Evolutionary conservation across 2,888 invertebrate genomes (phyloP), one percentile per base, ranked within the genome.

Genomic region (Apamea monoglypha): DNA sequence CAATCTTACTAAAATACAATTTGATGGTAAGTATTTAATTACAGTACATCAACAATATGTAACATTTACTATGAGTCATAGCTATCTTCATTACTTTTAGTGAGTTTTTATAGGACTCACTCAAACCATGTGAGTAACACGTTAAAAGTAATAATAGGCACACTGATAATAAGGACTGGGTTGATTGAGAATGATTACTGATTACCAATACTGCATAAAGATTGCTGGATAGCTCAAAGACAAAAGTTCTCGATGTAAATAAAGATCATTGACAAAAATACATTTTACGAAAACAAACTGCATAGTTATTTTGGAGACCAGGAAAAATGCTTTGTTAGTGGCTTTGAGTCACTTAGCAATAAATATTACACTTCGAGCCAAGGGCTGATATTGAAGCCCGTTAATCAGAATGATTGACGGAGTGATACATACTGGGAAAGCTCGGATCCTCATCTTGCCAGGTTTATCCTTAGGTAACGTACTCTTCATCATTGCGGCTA

Each of bases 391-490:
- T n/a, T 69, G 32, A 50, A 40, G 73, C 56, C 69, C 50, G 68
- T 50, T 67, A 68, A 75, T 47, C 80, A 66, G 63, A 88, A 76
- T 72, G 50, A 61, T 81, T 75, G 44, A 66, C 66, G 70, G 8
- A 50, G 18, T 44, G 66, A 63, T 82, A 98, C 99, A 99, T 97
- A 99, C 99, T 95, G 99, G 99, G 97, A 99, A 99, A 91, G 99
- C 99, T 96, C 99, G 98, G 94, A 99, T 99, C 95, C 99, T 98
- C 99, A 99, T 99, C 97, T 99, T 99, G 97, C 98, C 96, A 81
- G 96, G 98, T 97, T 99, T 99, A 97, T 99, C 99, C 97, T 99
- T 99, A 92, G 98, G 98, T 96, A 98, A 97, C 92, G 98, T 97
- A 95, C 98, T 97, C 97, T 98, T 98, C 98, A 98, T 98, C 97